A percentile compares a stretch with the other conserved stretches of the same genome.
These are phyloP conservation scores for Sander vitreus DNA, from an alignment of 2,113 vertebrate genomes.

Conservation along the genomic window DNA sequence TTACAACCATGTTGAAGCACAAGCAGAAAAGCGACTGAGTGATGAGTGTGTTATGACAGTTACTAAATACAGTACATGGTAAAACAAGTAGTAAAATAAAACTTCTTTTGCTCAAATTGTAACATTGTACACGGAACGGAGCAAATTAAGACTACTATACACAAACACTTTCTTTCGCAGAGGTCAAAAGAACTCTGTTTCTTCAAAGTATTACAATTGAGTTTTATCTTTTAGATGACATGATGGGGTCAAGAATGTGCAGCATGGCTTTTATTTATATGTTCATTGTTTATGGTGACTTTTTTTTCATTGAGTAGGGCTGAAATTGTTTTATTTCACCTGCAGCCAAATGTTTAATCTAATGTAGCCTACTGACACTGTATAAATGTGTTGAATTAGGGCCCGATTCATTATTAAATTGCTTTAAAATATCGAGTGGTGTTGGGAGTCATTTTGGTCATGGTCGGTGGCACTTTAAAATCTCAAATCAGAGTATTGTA, in stretches of 20 bases:
- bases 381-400: neutral
- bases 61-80: constrained; percentile 54
- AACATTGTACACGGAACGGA: constrained; percentile 65
- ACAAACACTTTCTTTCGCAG: constrained; percentile 44
- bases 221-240: constrained; percentile 9
- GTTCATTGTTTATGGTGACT: neutral
- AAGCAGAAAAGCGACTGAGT: constrained; percentile 46
- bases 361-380: neutral
- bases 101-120: constrained; percentile 56
- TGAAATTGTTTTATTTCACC: neutral
- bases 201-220: constrained; percentile 43
- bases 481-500: constrained; percentile 15
- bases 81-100: constrained; percentile 63
- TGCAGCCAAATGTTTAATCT: neutral
- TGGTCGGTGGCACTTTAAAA: neutral
- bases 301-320: neutral
- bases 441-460: neutral
- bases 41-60: constrained; percentile 33
- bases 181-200: constrained; percentile 27
- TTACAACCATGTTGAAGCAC: constrained; percentile 16
- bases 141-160: constrained; percentile 67
- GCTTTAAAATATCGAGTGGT: neutral
- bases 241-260: neutral
- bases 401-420: neutral
- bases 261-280: constrained; percentile 6